A percentile compares a stretch with the other conserved stretches of the same genome.
Conservation (phyloP, 2,113 vertebrate species). For the Toxotes chatareus region DNA sequence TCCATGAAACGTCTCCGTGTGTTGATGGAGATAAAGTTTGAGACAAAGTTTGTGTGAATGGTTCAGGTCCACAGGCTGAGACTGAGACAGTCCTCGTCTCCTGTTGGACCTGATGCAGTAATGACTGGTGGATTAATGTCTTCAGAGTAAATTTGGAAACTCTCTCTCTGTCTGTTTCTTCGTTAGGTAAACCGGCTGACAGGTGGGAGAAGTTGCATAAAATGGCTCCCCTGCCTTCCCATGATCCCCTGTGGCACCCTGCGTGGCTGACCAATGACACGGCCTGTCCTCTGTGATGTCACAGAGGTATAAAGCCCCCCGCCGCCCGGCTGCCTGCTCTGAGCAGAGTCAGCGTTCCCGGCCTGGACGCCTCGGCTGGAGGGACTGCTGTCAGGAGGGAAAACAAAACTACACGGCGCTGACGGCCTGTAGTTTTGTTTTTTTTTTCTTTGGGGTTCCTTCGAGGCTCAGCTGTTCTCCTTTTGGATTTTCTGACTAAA, state of each 20-base stretch:
- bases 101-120: too few species aligned
- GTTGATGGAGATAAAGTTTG: too few species aligned
- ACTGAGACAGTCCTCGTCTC: too few species aligned
- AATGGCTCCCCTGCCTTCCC: conserved; percentile 44
- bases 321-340: conserved; percentile 85
- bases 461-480: conserved; percentile 92
- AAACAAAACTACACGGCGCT: conserved; percentile 95
- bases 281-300: conserved; percentile 52
- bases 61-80: too few species aligned
- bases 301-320: conserved; percentile 91
- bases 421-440: conserved; percentile 97
- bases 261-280: conserved; percentile 84
- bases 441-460: conserved; percentile 78
- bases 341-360: conserved; percentile 99
- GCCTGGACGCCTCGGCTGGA: conserved; percentile 98
- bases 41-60: too few species aligned
- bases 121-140: too few species aligned
- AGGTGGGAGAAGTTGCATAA: conserved; percentile 42
- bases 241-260: conserved; percentile 35
- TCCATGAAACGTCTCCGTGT: too few species aligned
- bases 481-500: conserved; percentile 89
- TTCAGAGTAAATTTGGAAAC: too few species aligned
- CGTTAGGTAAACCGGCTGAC: conserved; percentile 11
- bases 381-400: conserved; percentile 92
- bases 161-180: neutral